Conservation (phyloP, 1,140 invertebrate species). For the Plutomurus gul region DNA sequence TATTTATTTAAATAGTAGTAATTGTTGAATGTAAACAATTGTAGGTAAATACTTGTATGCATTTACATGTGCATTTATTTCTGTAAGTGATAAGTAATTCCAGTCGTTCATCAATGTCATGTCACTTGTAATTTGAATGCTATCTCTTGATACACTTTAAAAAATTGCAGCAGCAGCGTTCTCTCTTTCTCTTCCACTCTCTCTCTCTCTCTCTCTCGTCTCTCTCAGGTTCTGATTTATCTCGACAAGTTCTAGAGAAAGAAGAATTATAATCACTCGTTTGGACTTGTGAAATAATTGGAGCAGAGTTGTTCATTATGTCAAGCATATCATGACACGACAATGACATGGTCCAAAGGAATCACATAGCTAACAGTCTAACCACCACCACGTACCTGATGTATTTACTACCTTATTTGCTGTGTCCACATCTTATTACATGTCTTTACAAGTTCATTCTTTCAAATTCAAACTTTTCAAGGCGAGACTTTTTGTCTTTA, state of each 20-base stretch:
- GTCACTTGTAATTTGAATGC: not conserved
- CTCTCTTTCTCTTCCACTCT: no score
- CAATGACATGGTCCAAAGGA: not conserved
- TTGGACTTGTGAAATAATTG: conserved; percentile 10
- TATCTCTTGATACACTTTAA: not conserved
- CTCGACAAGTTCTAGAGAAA: not conserved
- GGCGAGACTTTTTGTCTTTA: no score
- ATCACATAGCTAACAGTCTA: no score
- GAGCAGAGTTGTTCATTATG: conserved; percentile 6
- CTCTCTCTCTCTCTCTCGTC: no score
- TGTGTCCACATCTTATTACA: no score
- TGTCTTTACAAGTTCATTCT: no score
- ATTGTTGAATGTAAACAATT: no score
- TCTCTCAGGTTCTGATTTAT: not conserved
- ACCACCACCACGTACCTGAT: not conserved
- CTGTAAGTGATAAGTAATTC: not conserved
- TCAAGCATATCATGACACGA: conserved; percentile 16
- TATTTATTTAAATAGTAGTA: no score
- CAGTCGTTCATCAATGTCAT: conserved; percentile 7
- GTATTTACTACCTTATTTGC: not conserved
- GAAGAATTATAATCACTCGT: not conserved
- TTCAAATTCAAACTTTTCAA: no score
- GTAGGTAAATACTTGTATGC: not conserved
- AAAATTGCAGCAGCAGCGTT: no score
- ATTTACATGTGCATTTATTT: not conserved